These are phyloP conservation scores for Xiphophorus maculatus DNA, from an alignment of 2,113 vertebrate species.

Conservation along the genomic window DNA sequence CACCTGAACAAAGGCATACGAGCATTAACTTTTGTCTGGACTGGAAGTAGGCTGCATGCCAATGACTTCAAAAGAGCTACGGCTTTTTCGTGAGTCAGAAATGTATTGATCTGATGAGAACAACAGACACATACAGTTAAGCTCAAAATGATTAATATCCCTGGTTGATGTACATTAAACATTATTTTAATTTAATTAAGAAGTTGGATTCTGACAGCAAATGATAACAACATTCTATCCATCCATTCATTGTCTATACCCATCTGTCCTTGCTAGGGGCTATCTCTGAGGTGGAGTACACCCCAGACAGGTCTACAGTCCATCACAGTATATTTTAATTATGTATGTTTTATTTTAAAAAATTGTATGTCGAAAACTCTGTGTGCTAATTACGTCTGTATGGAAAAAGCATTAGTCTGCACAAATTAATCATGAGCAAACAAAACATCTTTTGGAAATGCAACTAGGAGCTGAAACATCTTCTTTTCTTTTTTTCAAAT, in stretches of 20 bases:
- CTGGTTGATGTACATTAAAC: neutral
- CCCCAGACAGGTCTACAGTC: too few relatives aligned
- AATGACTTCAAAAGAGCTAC: neutral
- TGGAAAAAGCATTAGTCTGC: neutral
- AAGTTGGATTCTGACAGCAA: too few relatives aligned
- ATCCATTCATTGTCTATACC: too few relatives aligned
- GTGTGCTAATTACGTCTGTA: neutral
- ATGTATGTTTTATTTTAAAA: too few relatives aligned
- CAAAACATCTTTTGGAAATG: slow-evolving; percentile 19
- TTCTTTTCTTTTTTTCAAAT: neutral
- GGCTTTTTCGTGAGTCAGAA: neutral
- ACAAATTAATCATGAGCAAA: slow-evolving; percentile 21
- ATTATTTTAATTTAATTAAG: neutral
- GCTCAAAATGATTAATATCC: too few relatives aligned
- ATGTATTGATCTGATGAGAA: too few relatives aligned
- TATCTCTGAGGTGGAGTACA: too few relatives aligned
- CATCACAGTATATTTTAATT: too few relatives aligned
- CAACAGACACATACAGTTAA: neutral
- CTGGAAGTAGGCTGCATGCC: neutral
- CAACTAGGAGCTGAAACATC: slow-evolving; percentile 4
- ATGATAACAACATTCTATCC: too few relatives aligned
- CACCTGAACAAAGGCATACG: too few relatives aligned
- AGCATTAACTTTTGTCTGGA: neutral
- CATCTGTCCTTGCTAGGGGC: too few relatives aligned
- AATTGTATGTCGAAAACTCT: too few relatives aligned